A percentile compares a stretch with the other conserved stretches of the same genome.
Conservation (phyloP, 2,797 vertebrate genomes). For the Molossus molossus region DNA sequence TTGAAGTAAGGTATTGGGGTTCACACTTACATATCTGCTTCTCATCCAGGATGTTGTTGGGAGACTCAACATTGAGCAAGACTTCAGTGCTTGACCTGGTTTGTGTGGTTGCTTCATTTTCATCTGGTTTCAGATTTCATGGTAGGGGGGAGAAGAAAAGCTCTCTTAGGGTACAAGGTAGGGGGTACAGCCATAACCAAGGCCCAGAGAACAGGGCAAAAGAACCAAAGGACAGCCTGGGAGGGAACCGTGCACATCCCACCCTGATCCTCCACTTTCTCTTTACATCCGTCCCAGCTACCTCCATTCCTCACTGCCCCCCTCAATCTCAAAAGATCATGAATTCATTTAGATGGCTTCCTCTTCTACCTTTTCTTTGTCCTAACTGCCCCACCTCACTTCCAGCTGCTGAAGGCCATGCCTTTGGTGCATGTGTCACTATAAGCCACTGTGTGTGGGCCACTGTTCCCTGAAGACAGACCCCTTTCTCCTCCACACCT, state of each 20-base stretch:
- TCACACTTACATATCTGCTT: constrained; percentile 93
- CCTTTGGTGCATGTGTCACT: background rate
- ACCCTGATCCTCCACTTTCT: background rate
- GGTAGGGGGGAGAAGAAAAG: constrained; percentile 1
- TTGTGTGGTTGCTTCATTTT: constrained; percentile 92
- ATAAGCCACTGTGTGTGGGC: background rate
- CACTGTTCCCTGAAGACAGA: background rate
- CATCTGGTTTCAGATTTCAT: constrained; percentile 81
- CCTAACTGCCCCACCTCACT: background rate
- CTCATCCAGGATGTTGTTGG: constrained; percentile 95
- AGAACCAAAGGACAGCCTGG: background rate
- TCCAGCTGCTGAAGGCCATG: background rate
- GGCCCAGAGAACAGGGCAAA: background rate
- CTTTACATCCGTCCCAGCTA: background rate
- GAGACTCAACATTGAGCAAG: constrained; percentile 94
- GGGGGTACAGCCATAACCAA: background rate
- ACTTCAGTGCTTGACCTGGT: constrained; percentile 92
- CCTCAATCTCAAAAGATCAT: background rate
- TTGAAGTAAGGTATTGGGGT: background rate
- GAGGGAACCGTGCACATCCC: background rate
- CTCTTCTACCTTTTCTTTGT: background rate
- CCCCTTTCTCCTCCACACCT: background rate
- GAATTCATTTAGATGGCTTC: background rate
- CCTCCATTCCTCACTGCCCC: background rate
- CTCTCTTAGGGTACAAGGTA: constrained; percentile 32